Evolutionary conservation across 30 jellyfish, hydroid and myxozoan genomes (phyloP).

Genomic region (Turritopsis dohrnii): DNA sequence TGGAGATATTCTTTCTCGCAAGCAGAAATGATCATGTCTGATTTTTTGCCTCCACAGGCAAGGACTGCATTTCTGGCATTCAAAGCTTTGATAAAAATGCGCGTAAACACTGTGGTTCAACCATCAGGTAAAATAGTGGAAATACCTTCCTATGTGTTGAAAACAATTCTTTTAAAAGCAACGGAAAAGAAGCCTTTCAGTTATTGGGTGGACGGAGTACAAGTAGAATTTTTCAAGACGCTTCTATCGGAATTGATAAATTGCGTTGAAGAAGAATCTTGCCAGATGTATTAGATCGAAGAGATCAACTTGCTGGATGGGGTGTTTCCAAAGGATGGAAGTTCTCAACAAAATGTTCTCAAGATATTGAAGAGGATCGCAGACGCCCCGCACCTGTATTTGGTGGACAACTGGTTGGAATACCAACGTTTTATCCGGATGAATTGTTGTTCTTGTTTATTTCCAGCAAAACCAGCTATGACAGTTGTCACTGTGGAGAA

Average conservation of each 20-base stretch:
- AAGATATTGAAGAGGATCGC: not conserved
- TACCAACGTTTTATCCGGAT: not conserved
- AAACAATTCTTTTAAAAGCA: slow-evolving; percentile 13
- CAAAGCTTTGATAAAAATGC: slow-evolving; percentile 34
- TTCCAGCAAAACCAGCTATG: not conserved
- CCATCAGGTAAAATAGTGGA: not conserved
- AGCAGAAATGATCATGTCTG: slow-evolving; percentile 36
- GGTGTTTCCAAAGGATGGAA: not conserved
- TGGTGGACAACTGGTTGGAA: not conserved
- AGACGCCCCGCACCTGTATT: not conserved
- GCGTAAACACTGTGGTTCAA: not conserved
- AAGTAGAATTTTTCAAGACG: not conserved
- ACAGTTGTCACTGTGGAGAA: not conserved
- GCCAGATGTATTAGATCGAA: not conserved
- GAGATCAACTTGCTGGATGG: not conserved
- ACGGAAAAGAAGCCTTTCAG: slow-evolving; percentile 15
- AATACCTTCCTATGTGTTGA: slow-evolving; percentile 11
- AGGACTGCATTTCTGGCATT: slow-evolving; percentile 33
- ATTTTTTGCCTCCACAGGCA: slow-evolving; percentile 23
- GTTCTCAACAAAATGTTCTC: not conserved
- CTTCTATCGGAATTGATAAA: not conserved
- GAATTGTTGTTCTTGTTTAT: not conserved
- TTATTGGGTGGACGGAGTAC: slow-evolving; percentile 9
- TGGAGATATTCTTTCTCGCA: slow-evolving; percentile 49
- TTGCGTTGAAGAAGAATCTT: not conserved